Evolutionary conservation across 64 coral and sea anemone genomes (phyloP), one percentile per base, ranked within the genome.

Genomic region (Porites lutea): DNA sequence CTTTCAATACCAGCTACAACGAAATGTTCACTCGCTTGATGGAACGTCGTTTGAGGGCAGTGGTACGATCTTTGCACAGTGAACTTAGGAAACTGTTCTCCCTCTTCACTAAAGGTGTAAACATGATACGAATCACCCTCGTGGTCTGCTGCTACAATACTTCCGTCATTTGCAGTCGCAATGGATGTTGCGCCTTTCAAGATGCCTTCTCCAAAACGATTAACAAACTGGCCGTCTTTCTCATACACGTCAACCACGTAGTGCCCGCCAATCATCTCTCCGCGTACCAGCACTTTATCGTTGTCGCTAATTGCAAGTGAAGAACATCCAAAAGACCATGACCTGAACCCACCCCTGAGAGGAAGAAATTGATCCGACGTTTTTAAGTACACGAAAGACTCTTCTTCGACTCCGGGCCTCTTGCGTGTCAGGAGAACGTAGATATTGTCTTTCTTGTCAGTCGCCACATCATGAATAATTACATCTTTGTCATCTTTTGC

Each of bases 361-460:
- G 19, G 7, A 75, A 92, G 46, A n/a, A 18, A 58, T 5, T 54
- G 20, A 4, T 67, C 53, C 5, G n/a, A 48, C 8, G 80, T 84
- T 58, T 52, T 77, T 48, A 78, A 15, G 12, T 55, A 63, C 14
- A 57, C 81, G 23, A 18, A 64, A 2, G 20, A 43, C 37, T 23
- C 14, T 5, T 52, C 46, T 10, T 50, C 44, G 4, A 13, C 23
- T 60, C 47, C 4, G 10, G 20, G 23, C 13, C 49, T 72, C 44
- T 46, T 11, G 9, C 60, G 4, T 15, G 23, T 52, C 7, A 44
- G n/a, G 13, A 92, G 21, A 4, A 77, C 15, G 19, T 84, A 67
- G 23, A 94, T 18, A 23, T 86, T 57, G 48, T 94, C 87, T 1
- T 69, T 14, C 45, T 18, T 2, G 46, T 94, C 92, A 52, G 92